Percentiles rank a stretch among this genome's conserved stretches.
These are phyloP conservation scores for Amphipyra berbera DNA, from an alignment of 2,888 invertebrate genomes.

Conservation along the genomic window DNA sequence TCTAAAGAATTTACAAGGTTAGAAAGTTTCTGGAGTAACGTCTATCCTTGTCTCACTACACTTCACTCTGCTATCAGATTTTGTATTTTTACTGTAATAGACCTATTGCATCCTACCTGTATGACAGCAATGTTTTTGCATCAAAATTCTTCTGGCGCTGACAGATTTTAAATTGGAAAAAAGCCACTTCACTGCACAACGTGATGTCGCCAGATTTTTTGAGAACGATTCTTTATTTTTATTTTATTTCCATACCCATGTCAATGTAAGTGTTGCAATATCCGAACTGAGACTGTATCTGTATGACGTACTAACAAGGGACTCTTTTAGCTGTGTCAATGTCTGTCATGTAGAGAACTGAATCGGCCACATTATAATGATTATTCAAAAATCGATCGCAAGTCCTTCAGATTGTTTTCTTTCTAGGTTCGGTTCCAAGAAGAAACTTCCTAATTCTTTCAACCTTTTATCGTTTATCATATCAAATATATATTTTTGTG, in stretches of 20 bases:
- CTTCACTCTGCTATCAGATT: constrained; percentile 13
- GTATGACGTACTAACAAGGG: too few relatives aligned
- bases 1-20: constrained; percentile 18
- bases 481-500: too few relatives aligned
- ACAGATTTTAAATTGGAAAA: constrained; percentile 60
- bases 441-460: too few relatives aligned
- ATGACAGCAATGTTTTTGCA: constrained; percentile 39
- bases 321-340: too few relatives aligned
- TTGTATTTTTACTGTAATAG: constrained; percentile 14
- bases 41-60: constrained; percentile 18
- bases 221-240: constrained; percentile 14
- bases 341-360: too few relatives aligned
- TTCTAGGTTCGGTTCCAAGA: too few relatives aligned
- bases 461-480: too few relatives aligned
- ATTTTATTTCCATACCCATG: constrained; percentile 10
- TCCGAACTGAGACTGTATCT: not conserved
- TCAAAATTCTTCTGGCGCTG: constrained; percentile 54
- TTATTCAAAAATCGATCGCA: too few relatives aligned
- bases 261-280: not conserved
- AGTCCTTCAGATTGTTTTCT: too few relatives aligned
- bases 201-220: constrained; percentile 33
- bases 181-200: constrained; percentile 45
- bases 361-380: too few relatives aligned
- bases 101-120: constrained; percentile 37
- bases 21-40: constrained; percentile 15